Conservation (phyloP, 1,140 invertebrate species). For the Linepithema humile region DNA sequence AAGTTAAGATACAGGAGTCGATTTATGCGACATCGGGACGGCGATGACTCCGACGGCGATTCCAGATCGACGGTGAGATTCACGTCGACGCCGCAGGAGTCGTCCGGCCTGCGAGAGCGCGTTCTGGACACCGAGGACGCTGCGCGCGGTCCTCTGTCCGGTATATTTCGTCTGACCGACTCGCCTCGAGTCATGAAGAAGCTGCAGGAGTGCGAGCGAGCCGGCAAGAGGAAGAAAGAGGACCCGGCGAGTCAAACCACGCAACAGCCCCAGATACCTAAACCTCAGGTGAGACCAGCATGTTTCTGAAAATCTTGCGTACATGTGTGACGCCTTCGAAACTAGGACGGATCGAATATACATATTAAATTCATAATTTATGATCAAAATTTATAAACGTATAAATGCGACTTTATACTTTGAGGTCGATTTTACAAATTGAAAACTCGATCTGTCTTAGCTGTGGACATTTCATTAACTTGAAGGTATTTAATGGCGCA, state of each 20-base stretch:
- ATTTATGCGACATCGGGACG: conserved; percentile 85
- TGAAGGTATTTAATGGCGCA: neutral
- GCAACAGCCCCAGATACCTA: conserved; percentile 83
- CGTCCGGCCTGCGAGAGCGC: conserved; percentile 86
- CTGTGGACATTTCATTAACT: neutral
- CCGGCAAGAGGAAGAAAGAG: conserved; percentile 90
- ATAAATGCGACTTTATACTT: neutral
- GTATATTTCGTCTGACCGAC: conserved; percentile 94
- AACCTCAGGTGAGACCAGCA: conserved; percentile 80
- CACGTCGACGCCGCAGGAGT: conserved; percentile 77
- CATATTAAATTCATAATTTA: neutral
- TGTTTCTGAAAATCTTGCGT: neutral
- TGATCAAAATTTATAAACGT: neutral
- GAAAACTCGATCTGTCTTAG: neutral
- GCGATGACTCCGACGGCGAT: conserved; percentile 83
- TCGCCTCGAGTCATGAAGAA: conserved; percentile 95
- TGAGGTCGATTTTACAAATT: neutral
- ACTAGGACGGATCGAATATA: neutral
- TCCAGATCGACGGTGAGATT: conserved; percentile 79
- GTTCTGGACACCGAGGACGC: conserved; percentile 96
- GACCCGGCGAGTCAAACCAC: conserved; percentile 84
- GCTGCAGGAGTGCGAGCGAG: conserved; percentile 91
- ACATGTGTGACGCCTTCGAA: neutral
- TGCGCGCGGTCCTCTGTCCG: conserved; percentile 93
- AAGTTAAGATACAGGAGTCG: conserved; percentile 85